Evolutionary conservation across 2,797 vertebrate species (phyloP), one percentile per base, ranked within the genome.

Genomic region (Protonibea diacanthus): DNA sequence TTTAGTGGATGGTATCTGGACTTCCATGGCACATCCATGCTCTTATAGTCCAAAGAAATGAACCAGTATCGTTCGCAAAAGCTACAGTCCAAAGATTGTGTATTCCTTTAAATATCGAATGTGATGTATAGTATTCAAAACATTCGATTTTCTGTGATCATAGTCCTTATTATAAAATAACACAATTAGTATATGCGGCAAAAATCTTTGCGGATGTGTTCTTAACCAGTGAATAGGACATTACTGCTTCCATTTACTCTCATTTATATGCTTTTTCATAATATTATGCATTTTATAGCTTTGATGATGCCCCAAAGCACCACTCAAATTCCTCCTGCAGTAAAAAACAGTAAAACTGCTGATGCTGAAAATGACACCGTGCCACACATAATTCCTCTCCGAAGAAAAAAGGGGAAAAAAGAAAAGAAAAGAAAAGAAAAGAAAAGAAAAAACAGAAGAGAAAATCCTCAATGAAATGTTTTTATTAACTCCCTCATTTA

Each of bases 401-500:
- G 1, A 27, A 29, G 25, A 27, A 29, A 29, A 29, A 38, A 38
- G 2, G 8, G 59, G 58, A 68, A 45, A 53, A 64, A 51, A 51
- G 25, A 27, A 27, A 27, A 74, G 25, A 73, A 82, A 84, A 5
- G 8, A 8, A 8, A 33, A 33, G 6, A 29, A 29, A 1, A 6
- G 57, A 61, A 65, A 45, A 57, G n/a, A 64, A 51, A 51, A 76
- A 81, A 57, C n/a, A 18, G 66, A 70, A 69, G 61, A 88, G 66
- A 80, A 68, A 76, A 84, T 76, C 68, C 70, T 90, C 85, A 90
- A 79, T 92, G 86, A 90, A 89, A 82, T 82, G 87, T 91, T 94
- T 95, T 95, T 95, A 95, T 95, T 96, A 94, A 94, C 88, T 90
- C 86, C 90, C 86, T 92, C 86, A 81, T 93, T 95, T 94, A 94